phyloP scores from a whole-genome alignment of 2,113 vertebrate species.

The Perca flavescens region DNA sequence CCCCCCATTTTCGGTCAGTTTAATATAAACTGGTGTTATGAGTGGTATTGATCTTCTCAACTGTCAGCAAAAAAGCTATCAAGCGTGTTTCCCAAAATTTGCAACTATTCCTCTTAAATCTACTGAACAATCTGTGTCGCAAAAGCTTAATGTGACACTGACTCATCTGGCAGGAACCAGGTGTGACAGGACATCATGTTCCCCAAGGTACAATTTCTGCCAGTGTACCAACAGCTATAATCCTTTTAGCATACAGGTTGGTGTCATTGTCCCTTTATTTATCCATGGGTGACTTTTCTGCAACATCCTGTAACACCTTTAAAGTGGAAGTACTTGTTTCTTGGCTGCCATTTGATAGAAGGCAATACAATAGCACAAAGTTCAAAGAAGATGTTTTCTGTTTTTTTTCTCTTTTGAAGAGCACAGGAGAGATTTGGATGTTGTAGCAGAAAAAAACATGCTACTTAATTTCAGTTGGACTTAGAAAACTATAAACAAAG shows the following conservation, averaged over 20 bases:
- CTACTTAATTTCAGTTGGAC: not conserved
- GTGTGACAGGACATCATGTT: constrained; percentile 1
- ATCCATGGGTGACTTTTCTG: not conserved
- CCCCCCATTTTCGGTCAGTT: not conserved
- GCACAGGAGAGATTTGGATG: not conserved
- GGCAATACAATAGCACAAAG: not conserved
- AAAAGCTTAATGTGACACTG: not conserved
- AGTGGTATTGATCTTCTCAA: not conserved
- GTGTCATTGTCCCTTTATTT: not conserved
- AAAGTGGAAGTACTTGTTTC: not conserved
- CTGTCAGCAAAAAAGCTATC: not conserved
- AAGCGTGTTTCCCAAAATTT: not conserved
- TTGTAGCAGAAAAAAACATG: not conserved
- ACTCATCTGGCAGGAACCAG: constrained; percentile 20
- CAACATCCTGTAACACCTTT: not conserved
- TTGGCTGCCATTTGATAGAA: not conserved
- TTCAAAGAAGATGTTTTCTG: not conserved
- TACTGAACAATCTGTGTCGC: not conserved
- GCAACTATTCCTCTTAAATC: not conserved
- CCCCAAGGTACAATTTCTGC: not conserved
- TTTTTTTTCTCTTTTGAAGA: no score
- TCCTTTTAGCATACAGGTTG: constrained; percentile 15
- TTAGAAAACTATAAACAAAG: not conserved
- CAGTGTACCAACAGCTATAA: constrained; percentile 15
- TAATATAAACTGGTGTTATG: not conserved